Evolutionary conservation across 2,888 invertebrate genomes (phyloP).

Genomic region (Phengaris arion): DNA sequence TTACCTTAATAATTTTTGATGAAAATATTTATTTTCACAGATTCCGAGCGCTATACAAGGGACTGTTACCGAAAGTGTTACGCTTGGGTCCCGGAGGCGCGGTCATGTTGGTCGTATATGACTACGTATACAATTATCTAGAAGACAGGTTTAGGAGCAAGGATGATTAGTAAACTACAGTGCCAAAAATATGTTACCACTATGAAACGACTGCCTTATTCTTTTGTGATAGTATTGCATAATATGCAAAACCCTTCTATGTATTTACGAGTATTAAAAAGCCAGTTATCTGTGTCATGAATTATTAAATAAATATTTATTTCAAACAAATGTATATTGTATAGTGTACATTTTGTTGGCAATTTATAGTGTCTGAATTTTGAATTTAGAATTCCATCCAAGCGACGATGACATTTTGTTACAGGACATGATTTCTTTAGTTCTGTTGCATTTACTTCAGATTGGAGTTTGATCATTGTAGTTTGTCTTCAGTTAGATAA

Average conservation of each 20-base stretch:
- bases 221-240: neutral
- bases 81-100: constrained; percentile 96
- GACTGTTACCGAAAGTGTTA: constrained; percentile 93
- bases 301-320: too few relatives aligned
- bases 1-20: neutral
- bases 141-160: constrained; percentile 62
- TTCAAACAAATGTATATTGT: too few relatives aligned
- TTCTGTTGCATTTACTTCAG: too few relatives aligned
- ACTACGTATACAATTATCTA: constrained; percentile 89
- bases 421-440: too few relatives aligned
- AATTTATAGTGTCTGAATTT: too few relatives aligned
- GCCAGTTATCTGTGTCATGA: too few relatives aligned
- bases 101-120: constrained; percentile 96
- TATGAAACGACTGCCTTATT: constrained; percentile 1
- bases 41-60: constrained; percentile 93
- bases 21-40: constrained; percentile 68
- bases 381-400: too few relatives aligned
- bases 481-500: too few relatives aligned
- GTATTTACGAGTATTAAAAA: neutral
- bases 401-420: too few relatives aligned
- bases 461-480: too few relatives aligned
- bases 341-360: too few relatives aligned
- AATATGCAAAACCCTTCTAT: too few relatives aligned
- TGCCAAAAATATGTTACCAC: neutral
- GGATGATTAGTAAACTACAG: neutral